A percentile compares a stretch with the other conserved stretches of the same genome.
Evolutionary conservation across 2,888 invertebrate genomes (phyloP).

Genomic region (Erannis defoliaria): DNA sequence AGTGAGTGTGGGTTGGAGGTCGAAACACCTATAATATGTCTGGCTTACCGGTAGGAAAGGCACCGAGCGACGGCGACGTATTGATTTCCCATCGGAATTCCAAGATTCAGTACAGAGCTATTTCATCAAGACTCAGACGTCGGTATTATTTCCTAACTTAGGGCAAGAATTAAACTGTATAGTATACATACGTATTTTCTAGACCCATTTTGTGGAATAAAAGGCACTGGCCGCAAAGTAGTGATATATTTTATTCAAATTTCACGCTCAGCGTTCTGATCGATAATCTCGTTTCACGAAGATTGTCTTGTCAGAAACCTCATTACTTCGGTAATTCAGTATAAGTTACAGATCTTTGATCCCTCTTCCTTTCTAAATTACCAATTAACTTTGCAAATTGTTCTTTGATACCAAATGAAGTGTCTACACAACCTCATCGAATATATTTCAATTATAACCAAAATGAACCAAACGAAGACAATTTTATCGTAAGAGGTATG

Average conservation of each 20-base stretch:
- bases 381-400: conserved; percentile 10
- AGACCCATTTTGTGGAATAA: neutral
- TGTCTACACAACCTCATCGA: neutral
- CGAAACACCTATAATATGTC: conserved; percentile 7
- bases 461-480: no score
- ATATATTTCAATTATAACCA: no score
- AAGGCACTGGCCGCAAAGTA: neutral
- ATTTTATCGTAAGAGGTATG: no score
- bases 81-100: conserved; percentile 36
- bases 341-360: conserved; percentile 9
- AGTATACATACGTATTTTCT: neutral
- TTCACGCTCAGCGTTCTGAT: neutral
- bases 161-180: neutral
- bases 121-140: conserved; percentile 27
- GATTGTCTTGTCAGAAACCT: neutral
- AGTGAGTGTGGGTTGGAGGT: conserved; percentile 7
- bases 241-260: neutral
- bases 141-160: conserved; percentile 10
- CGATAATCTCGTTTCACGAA: neutral
- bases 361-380: conserved; percentile 2
- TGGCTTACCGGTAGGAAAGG: conserved; percentile 3
- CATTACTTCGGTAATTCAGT: neutral
- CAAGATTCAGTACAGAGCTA: conserved; percentile 19
- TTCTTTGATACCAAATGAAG: neutral
- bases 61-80: conserved; percentile 18